These are phyloP conservation scores for Atethmia centrago DNA, from an alignment of 2,888 invertebrate species.

Conservation along the genomic window DNA sequence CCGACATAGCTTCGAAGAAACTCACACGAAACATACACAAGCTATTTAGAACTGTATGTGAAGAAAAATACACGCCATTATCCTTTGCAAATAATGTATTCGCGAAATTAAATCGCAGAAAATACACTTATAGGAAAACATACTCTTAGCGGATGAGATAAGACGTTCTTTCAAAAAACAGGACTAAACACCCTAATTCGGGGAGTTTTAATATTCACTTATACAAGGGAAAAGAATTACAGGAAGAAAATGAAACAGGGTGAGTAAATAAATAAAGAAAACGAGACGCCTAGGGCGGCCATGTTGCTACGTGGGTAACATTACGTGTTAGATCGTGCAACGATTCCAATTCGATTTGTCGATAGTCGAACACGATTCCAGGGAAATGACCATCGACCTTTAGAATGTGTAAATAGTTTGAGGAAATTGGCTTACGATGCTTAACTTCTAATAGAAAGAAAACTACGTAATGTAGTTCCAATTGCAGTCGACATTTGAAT, in stretches of 20 bases:
- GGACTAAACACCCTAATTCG: conserved; percentile 76
- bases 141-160: conserved; percentile 69
- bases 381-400: conserved; percentile 79
- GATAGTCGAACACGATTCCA: conserved; percentile 76
- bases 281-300: conserved; percentile 71
- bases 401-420: conserved; percentile 85
- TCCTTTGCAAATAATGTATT: conserved; percentile 64
- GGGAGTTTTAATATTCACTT: conserved; percentile 88
- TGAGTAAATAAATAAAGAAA: conserved; percentile 86
- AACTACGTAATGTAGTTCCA: conserved; percentile 24
- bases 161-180: conserved; percentile 67
- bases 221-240: conserved; percentile 89
- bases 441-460: conserved; percentile 36
- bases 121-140: conserved; percentile 64
- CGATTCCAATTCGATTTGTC: conserved; percentile 87
- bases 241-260: conserved; percentile 88
- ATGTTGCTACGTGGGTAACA: conserved; percentile 78
- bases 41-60: conserved; percentile 72
- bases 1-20: conserved; percentile 53
- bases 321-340: conserved; percentile 86
- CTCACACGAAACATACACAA: conserved; percentile 49
- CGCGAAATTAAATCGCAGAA: conserved; percentile 76
- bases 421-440: conserved; percentile 58
- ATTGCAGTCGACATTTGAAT: conserved; percentile 22
- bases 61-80: conserved; percentile 67